Evolutionary conservation across 2,888 invertebrate species (phyloP).

Genomic region (Hirtodrosophila histrioides): DNA sequence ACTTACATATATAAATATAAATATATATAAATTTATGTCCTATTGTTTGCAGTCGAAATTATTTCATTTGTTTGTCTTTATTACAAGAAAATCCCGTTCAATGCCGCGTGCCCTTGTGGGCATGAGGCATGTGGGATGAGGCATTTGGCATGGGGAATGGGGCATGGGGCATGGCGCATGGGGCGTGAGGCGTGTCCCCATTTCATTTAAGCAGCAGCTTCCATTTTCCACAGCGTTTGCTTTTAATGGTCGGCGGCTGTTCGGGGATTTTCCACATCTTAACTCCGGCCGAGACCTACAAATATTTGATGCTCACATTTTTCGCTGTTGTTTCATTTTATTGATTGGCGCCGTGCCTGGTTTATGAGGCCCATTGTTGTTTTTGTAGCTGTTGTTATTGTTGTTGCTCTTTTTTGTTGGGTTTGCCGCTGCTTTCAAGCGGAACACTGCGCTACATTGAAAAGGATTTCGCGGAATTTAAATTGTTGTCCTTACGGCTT

Average conservation of each 20-base stretch:
- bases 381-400: conserved; percentile 14
- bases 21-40: conserved; percentile 80
- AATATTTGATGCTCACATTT: conserved; percentile 76
- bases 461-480: conserved; percentile 66
- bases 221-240: conserved; percentile 76
- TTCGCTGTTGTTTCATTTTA: conserved; percentile 65
- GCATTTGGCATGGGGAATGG: background rate
- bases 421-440: conserved; percentile 47
- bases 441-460: conserved; percentile 57
- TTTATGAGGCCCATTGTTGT: conserved; percentile 57
- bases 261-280: conserved; percentile 78
- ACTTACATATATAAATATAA: conserved; percentile 37
- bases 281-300: conserved; percentile 75
- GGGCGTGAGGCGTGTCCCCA: conserved; percentile 16
- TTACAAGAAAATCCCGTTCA: conserved; percentile 72
- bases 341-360: conserved; percentile 74
- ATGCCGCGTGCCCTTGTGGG: conserved; percentile 47
- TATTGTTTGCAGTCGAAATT: conserved; percentile 80
- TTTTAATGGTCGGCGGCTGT: conserved; percentile 70
- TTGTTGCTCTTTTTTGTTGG: conserved; percentile 18
- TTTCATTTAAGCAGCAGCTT: conserved; percentile 45
- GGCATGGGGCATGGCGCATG: conserved; percentile 1
- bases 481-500: conserved; percentile 44
- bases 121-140: background rate
- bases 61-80: conserved; percentile 82